Base-by-base conservation (phyloP, 35 echinoderm and acorn worm genomes). In the Anneissia japonica region DNA sequence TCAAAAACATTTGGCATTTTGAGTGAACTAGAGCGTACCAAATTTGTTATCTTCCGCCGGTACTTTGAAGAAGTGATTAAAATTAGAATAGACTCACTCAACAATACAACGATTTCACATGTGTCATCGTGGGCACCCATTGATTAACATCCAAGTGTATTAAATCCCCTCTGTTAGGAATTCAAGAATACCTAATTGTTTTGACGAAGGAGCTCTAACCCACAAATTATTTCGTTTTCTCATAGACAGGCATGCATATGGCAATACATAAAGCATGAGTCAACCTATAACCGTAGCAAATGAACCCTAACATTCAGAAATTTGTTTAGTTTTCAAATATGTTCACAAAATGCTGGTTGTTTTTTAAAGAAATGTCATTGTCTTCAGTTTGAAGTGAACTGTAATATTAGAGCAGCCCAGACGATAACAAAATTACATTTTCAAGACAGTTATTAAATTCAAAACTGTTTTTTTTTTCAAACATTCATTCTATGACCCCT, bases 11-110 rank as follows among this genome's bases (percentile, higher is more conserved):
- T 64, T 64, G 51, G 10, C 51, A 16, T 64, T 64, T 64, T 64
- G 51, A 23, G 26, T 64, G 51, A 64, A 64, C 51, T 64, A 26
- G 51, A 64, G 51, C 51, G 51, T 64, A 64, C 9, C 51, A 64
- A 64, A 64, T 64, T 64, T 64, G 51, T 64, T 64, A 64, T 64
- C 51, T 64, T 64, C 51, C 51, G 51, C 51, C 51, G 51, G 51
- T 64, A 64, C 51, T 64, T 64, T 64, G 51, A 19, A 64, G 51
- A 64, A 64, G 51, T 64, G 51, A 64, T 64, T 64, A 26, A 9
- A 26, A 64, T 23, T 64, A 64, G 51, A 64, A 64, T 64, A 64
- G 51, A 64, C 51, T 64, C 51, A 64, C 51, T 64, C 51, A 64
- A 64, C 51, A 64, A 64, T 64, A 9, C 21, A 6, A 1, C 26